Conservation (phyloP, 2,888 invertebrate species). For the Hipparchia semele region DNA sequence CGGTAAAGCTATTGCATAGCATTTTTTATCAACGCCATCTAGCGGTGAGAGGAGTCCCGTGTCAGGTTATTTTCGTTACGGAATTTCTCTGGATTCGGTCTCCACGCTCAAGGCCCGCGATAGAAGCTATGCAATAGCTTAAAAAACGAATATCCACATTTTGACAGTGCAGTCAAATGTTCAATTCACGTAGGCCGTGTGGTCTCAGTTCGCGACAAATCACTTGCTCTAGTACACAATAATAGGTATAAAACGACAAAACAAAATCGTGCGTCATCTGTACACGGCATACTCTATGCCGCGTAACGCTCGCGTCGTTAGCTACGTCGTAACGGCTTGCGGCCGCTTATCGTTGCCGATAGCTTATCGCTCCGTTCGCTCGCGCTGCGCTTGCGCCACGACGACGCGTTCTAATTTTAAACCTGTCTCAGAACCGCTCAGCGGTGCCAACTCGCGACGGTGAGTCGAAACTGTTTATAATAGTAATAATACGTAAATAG, state of each 20-base stretch:
- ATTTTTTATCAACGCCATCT: too few species aligned
- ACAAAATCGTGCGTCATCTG: not conserved
- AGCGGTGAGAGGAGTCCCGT: too few species aligned
- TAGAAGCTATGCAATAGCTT: too few species aligned
- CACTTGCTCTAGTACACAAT: too few species aligned
- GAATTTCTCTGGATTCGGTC: too few species aligned
- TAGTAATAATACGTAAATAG: constrained; percentile 14
- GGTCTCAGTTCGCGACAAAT: too few species aligned
- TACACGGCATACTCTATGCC: not conserved
- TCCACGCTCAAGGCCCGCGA: too few species aligned
- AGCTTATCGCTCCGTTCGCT: constrained; percentile 38
- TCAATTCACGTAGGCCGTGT: too few species aligned
- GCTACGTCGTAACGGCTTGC: constrained; percentile 44
- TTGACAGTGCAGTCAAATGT: too few species aligned
- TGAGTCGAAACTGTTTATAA: constrained; percentile 21
- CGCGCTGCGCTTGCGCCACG: constrained; percentile 34
- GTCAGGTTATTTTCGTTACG: too few species aligned
- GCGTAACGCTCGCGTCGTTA: constrained; percentile 33
- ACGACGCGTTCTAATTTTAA: constrained; percentile 31
- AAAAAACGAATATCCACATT: too few species aligned
- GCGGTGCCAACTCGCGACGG: constrained; percentile 14
- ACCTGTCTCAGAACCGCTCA: constrained; percentile 25
- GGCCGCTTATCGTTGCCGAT: constrained; percentile 42
- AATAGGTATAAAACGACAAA: not conserved
- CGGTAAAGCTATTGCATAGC: too few species aligned